Evolutionary conservation across 2,113 vertebrate species (phyloP).

Genomic region (Tychaedon coryphoeus): DNA sequence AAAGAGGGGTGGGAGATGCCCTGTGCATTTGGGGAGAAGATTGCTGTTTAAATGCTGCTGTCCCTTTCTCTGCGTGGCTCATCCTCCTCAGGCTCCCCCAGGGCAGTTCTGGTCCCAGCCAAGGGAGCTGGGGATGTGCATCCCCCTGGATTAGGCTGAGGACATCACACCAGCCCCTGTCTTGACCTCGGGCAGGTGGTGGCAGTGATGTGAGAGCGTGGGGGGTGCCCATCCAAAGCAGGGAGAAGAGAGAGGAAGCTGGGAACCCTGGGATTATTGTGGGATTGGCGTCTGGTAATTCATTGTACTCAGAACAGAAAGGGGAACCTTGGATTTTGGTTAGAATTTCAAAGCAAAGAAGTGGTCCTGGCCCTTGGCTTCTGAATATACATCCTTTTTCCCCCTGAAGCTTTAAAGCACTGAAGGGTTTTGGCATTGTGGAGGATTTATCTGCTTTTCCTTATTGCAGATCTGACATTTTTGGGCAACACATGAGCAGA

Average conservation of each 20-base stretch:
- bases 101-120: not conserved
- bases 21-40: not conserved
- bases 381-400: not conserved
- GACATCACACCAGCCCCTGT: not conserved
- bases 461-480: not conserved
- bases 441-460: not conserved
- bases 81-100: not conserved
- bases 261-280: rapidly evolving
- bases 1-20: not conserved
- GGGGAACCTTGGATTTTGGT: not conserved
- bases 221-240: not conserved
- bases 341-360: not conserved
- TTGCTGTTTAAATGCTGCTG: not conserved
- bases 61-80: not conserved
- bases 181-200: not conserved
- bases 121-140: not conserved
- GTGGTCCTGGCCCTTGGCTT: not conserved
- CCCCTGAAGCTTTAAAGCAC: not conserved
- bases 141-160: not conserved
- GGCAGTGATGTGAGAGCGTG: not conserved
- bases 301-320: not conserved
- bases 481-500: rapidly evolving
- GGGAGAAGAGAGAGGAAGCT: not conserved
- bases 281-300: not conserved
- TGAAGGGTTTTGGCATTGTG: not conserved